A percentile compares a stretch with the other conserved stretches of the same genome.
These are phyloP conservation scores for Oxystoma pomonae DNA, from an alignment of 2,888 invertebrate genomes.

Conservation along the genomic window DNA sequence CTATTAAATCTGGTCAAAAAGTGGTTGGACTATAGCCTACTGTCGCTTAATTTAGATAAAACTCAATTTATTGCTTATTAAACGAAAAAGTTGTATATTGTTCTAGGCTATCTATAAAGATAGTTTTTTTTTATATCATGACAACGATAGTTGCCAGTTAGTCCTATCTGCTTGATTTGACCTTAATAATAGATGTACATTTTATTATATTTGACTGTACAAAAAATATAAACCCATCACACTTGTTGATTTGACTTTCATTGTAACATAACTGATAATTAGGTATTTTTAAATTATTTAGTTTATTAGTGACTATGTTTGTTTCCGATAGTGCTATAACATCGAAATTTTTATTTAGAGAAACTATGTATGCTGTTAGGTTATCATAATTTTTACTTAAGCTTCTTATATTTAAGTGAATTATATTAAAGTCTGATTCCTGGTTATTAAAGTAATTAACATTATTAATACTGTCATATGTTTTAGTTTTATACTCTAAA, in stretches of 20 bases:
- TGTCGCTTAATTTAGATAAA: too few species aligned
- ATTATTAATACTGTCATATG: background rate
- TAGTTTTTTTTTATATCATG: background rate
- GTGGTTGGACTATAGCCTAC: too few species aligned
- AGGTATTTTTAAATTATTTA: conserved; percentile 1
- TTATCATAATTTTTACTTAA: conserved; percentile 1
- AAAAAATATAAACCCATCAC: background rate
- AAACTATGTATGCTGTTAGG: background rate
- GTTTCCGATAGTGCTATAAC: background rate
- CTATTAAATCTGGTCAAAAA: too few species aligned
- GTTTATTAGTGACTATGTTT: conserved; percentile 1
- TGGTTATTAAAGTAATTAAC: conserved; percentile 1
- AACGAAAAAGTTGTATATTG: too few species aligned
- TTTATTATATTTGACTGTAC: too few species aligned
- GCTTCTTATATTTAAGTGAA: background rate
- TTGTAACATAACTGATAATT: background rate
- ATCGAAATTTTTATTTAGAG: background rate
- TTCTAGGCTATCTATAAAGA: background rate
- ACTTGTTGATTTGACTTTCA: conserved; percentile 1
- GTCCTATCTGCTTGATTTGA: background rate
- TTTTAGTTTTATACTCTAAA: background rate
- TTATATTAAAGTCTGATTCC: background rate
- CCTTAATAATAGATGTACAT: conserved; percentile 1
- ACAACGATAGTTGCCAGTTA: background rate
- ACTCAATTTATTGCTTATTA: too few species aligned